Percentiles rank a stretch among this genome's conserved stretches.
Evolutionary conservation across 2,113 vertebrate genomes (phyloP).

Genomic region (Serinus canaria): DNA sequence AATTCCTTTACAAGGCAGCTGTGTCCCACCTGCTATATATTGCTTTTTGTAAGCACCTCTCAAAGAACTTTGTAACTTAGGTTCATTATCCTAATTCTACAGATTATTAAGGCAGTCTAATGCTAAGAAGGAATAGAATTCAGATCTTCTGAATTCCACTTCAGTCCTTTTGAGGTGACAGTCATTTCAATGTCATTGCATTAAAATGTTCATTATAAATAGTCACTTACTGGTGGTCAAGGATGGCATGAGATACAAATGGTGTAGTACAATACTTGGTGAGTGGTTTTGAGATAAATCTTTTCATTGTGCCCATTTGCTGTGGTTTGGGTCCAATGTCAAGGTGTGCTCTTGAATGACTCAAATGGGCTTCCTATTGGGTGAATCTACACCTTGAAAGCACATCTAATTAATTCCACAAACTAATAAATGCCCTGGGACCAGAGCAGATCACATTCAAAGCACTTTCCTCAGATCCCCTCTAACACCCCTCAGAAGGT

Average conservation of each 20-base stretch:
- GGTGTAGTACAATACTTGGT: not conserved
- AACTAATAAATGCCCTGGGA: not conserved
- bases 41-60: not conserved
- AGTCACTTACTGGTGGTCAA: not conserved
- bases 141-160: not conserved
- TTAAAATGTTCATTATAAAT: not conserved
- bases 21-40: not conserved
- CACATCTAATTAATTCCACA: not conserved
- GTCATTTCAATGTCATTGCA: not conserved
- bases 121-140: not conserved
- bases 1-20: not conserved
- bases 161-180: not conserved
- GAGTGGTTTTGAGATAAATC: not conserved
- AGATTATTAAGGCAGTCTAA: not conserved
- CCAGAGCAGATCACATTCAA: not conserved
- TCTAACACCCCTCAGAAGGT: not conserved
- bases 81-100: not conserved
- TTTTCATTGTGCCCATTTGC: not conserved
- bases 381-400: not conserved
- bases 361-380: not conserved
- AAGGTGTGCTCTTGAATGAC: not conserved
- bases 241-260: not conserved
- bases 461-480: not conserved
- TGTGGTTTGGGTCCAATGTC: not conserved
- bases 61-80: not conserved